phyloP scores from a whole-genome alignment of 2,797 vertebrate species.

The Sitta carolinensis region DNA sequence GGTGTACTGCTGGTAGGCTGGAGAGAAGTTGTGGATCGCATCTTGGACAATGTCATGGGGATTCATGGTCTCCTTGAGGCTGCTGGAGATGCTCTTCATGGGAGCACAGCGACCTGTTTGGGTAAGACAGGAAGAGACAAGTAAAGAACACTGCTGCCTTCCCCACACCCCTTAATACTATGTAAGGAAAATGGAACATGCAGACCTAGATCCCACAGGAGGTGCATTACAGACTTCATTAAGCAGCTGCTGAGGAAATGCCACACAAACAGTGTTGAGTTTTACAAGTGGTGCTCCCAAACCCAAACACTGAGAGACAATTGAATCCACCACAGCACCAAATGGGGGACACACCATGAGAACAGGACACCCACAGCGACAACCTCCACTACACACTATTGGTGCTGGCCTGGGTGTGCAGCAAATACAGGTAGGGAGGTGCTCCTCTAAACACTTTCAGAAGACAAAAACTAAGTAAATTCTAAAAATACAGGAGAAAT shows the following conservation, averaged over 20 bases:
- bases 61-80: constrained; percentile 98
- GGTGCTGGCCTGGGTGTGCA: background rate
- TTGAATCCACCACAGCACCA: background rate
- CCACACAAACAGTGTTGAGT: background rate
- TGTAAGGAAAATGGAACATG: background rate
- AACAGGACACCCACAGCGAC: background rate
- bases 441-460: background rate
- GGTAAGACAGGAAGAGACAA: background rate
- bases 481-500: background rate
- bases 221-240: background rate
- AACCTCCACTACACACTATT: background rate
- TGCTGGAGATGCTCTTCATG: constrained; percentile 99
- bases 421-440: background rate
- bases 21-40: constrained; percentile 98
- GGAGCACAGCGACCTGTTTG: constrained; percentile 89
- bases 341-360: background rate
- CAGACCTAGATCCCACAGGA: background rate
- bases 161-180: rapidly evolving
- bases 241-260: background rate
- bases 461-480: background rate
- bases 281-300: background rate
- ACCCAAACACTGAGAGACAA: background rate
- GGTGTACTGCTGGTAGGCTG: constrained; percentile 98
- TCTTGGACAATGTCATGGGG: constrained; percentile 98
- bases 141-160: background rate